These are phyloP conservation scores for Apotomis turbidana DNA, from an alignment of 2,888 invertebrate genomes.

Conservation along the genomic window DNA sequence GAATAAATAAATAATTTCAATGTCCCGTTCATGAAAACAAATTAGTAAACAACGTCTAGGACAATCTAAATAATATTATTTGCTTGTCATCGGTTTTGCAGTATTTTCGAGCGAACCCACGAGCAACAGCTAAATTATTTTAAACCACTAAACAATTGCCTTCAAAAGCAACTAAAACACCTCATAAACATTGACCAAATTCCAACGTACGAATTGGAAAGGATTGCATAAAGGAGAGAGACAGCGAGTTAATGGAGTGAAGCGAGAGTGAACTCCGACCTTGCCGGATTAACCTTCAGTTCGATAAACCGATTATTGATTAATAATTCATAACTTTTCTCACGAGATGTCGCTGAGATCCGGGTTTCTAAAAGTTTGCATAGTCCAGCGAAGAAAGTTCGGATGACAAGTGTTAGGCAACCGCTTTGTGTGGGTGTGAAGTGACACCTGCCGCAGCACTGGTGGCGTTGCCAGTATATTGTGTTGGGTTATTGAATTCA, in stretches of 20 bases:
- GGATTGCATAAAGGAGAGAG: not conserved
- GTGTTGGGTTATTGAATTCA: not conserved
- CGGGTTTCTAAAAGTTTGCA: constrained; percentile 33
- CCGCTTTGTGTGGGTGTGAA: constrained; percentile 30
- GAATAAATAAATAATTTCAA: too few species aligned
- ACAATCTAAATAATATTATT: too few species aligned
- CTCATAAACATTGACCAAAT: not conserved
- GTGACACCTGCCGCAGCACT: constrained; percentile 10
- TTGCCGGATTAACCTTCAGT: constrained; percentile 24
- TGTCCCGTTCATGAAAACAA: too few species aligned
- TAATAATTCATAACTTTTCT: constrained; percentile 28
- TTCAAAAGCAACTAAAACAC: not conserved
- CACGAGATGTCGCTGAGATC: constrained; percentile 28
- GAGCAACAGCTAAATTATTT: too few species aligned
- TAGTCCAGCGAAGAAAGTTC: constrained; percentile 30
- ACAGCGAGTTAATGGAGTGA: not conserved
- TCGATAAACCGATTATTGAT: constrained; percentile 18
- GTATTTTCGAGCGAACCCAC: too few species aligned
- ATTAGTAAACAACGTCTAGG: too few species aligned
- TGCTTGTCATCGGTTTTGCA: too few species aligned
- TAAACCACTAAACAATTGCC: not conserved
- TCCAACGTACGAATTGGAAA: not conserved
- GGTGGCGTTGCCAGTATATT: not conserved
- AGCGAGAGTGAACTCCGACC: constrained; percentile 16
- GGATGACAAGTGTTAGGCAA: constrained; percentile 35